Base-by-base conservation (phyloP, 1,140 invertebrate species). In the Vanessa tameamea region DNA sequence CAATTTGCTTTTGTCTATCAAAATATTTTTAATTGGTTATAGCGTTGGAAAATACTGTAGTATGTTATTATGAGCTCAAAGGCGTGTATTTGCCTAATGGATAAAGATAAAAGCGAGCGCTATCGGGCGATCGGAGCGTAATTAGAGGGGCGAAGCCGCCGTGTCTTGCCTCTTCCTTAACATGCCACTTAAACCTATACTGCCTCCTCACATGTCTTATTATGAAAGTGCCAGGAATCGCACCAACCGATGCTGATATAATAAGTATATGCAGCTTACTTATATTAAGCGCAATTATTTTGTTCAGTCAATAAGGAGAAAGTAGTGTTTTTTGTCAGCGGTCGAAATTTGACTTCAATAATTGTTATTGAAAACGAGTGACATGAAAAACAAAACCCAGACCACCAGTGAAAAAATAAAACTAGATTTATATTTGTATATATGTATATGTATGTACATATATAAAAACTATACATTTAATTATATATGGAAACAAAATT, bases 41-140 rank as follows among this genome's bases (percentile, higher is more conserved):
- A 83, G 84, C 82, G 87, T 86, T 84, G 84, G 81, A 87, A 90
- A 88, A 89, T 90, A 86, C 75, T 87, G 84, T 89, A 86, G 80
- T 87, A 82, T 92, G 70, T 92, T 79, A 91, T 92, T 92, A 91
- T 48, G 74, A 73, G 79, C 79, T 85, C 80, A 85, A 87, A 92
- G 88, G 85, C 87, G 89, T 91, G 88, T 92, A 92, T 92, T 92
- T 92, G 89, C 85, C 87, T 92, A 92, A 92, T 92, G 90, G 90
- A 91, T 86, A 84, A 75, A 92, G 88, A 92, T 92, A 91, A 92
- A 90, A 91, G 89, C 87, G 61, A 69, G 82, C 86, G 88, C 82
- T 92, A 91, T 92, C 89, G 82, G 75, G 37, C 79, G 82, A 89
- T 89, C 87, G 83, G 48, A 63, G 47, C 63, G 66, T 92, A 92